These are phyloP conservation scores for Chloroceryle amazona DNA, from an alignment of 2,797 vertebrate genomes.

Conservation along the genomic window DNA sequence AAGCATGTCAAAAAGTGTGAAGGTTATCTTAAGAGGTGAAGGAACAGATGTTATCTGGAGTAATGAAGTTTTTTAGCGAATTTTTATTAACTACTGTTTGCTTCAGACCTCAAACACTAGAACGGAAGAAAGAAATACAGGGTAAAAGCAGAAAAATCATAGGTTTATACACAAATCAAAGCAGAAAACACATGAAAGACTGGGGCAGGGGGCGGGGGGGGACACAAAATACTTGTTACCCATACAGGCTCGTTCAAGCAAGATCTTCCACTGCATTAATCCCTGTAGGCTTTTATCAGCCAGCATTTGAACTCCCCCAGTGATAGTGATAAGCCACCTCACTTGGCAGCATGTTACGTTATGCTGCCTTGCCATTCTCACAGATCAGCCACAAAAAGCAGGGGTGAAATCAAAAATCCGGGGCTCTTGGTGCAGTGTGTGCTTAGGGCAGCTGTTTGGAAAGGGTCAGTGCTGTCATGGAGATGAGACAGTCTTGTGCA, in stretches of 20 bases:
- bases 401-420: not conserved
- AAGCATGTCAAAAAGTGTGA: not conserved
- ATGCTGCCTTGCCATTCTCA: not conserved
- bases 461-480: fast-evolving
- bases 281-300: constrained; percentile 2
- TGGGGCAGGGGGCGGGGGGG: not conserved
- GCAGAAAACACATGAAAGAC: not conserved
- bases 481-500: fast-evolving
- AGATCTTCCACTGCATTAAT: constrained; percentile 3
- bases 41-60: not conserved
- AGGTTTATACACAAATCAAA: constrained; percentile 23
- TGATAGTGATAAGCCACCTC: not conserved
- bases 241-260: not conserved
- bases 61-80: not conserved
- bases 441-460: not conserved
- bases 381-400: not conserved
- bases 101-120: not conserved
- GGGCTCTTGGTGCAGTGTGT: not conserved
- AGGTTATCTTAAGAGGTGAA: not conserved
- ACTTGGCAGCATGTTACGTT: not conserved
- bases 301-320: not conserved
- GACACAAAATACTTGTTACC: not conserved
- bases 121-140: not conserved
- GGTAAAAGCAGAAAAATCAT: constrained; percentile 1
- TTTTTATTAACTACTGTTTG: not conserved